Conservation (phyloP, 2,888 invertebrate species). For the Meteorus cinctellus region DNA sequence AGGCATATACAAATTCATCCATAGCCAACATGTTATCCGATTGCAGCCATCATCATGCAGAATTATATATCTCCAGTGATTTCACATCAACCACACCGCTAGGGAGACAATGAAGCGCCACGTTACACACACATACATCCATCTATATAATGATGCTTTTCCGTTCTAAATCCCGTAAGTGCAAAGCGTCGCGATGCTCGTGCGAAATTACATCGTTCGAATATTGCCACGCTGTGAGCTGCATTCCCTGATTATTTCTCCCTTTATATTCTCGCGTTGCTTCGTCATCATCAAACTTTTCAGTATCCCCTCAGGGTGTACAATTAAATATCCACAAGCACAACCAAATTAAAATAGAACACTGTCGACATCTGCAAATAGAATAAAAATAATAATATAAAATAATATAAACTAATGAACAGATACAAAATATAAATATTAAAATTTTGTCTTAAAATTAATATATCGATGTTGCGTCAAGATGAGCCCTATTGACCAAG, state of each 20-base stretch:
- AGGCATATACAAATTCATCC: background rate
- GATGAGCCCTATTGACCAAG: constrained; percentile 43
- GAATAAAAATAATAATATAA: background rate
- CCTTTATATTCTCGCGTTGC: background rate
- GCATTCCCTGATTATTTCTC: background rate
- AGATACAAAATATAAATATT: no score
- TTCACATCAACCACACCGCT: constrained; percentile 27
- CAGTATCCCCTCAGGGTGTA: background rate
- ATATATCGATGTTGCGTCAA: constrained; percentile 21
- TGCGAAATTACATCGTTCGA: constrained; percentile 45
- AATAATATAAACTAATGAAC: background rate
- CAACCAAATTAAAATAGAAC: background rate
- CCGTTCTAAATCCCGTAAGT: constrained; percentile 54
- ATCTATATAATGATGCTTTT: constrained; percentile 54
- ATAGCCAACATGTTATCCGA: constrained; percentile 42
- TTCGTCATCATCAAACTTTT: background rate
- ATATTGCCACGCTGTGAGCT: constrained; percentile 11
- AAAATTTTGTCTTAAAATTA: background rate
- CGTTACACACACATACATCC: background rate
- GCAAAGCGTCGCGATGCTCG: constrained; percentile 27
- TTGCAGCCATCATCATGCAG: constrained; percentile 41
- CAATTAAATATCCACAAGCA: constrained; percentile 30
- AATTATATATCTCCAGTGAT: constrained; percentile 31
- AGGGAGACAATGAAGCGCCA: constrained; percentile 34
- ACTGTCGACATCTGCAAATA: background rate